Evolutionary conservation across 2,888 invertebrate species (phyloP).

Genomic region (Aleiodes leptofemur): DNA sequence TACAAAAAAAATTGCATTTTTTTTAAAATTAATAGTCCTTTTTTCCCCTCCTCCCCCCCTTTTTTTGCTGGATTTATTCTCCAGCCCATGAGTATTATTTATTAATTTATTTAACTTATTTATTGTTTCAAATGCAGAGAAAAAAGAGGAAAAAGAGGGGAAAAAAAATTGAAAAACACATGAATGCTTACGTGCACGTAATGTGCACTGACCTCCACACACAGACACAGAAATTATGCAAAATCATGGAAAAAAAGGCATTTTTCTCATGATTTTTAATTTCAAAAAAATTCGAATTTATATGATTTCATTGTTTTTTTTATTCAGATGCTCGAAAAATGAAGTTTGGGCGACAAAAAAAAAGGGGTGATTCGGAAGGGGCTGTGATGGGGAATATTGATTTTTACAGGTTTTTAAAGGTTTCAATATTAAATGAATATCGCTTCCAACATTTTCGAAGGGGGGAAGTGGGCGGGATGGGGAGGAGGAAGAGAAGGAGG

Average conservation of each 20-base stretch:
- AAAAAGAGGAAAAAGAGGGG: neutral
- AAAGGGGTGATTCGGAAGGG: too few species aligned
- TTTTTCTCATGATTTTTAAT: conserved; percentile 14
- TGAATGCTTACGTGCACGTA: conserved; percentile 44
- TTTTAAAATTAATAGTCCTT: neutral
- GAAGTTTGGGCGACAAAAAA: too few species aligned
- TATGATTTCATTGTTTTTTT: neutral
- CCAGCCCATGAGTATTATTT: conserved; percentile 40
- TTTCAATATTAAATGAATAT: conserved; percentile 14
- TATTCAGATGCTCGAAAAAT: too few species aligned
- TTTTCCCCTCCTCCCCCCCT: conserved; percentile 28
- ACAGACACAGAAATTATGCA: conserved; percentile 56
- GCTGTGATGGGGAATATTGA: neutral
- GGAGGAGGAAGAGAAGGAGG: neutral
- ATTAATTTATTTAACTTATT: conserved; percentile 13
- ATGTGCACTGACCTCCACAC: conserved; percentile 53
- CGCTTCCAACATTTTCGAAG: neutral
- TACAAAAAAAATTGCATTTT: neutral
- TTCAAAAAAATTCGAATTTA: conserved; percentile 3
- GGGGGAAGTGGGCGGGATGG: too few species aligned
- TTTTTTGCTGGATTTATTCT: conserved; percentile 1
- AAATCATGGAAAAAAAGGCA: conserved; percentile 45
- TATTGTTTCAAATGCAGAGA: conserved; percentile 38
- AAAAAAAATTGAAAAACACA: too few species aligned
- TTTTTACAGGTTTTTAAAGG: conserved; percentile 24